Percentiles rank a stretch among this genome's conserved stretches.
phyloP scores from a whole-genome alignment of 2,888 invertebrate genomes.

The Lordiphosa fenestrarum region DNA sequence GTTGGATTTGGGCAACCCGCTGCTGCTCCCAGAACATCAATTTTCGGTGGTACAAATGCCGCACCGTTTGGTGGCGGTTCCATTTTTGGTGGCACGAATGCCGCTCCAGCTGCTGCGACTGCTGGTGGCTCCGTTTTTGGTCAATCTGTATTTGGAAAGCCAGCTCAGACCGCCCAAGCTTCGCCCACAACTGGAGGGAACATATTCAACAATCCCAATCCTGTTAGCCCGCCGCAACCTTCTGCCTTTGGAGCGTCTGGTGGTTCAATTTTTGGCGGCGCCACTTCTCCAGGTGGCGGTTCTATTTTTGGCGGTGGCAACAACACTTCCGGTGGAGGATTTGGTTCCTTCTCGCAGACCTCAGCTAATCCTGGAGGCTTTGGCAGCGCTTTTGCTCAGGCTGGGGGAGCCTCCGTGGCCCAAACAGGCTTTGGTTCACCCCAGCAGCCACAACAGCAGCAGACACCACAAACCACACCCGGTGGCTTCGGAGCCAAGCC shows the following conservation, averaged over 20 bases:
- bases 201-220: constrained; percentile 49
- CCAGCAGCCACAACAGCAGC: constrained; percentile 53
- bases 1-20: constrained; percentile 27
- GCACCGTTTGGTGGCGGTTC: constrained; percentile 43
- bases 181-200: constrained; percentile 41
- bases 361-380: constrained; percentile 42
- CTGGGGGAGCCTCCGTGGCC: constrained; percentile 67
- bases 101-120: constrained; percentile 10
- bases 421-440: constrained; percentile 77
- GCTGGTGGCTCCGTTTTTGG: constrained; percentile 37
- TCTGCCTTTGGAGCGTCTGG: constrained; percentile 37
- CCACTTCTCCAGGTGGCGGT: constrained; percentile 41
- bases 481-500: constrained; percentile 77
- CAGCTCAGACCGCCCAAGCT: constrained; percentile 8
- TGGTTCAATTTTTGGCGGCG: constrained; percentile 53
- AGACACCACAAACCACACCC: constrained; percentile 50
- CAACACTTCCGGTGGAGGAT: constrained; percentile 45
- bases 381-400: constrained; percentile 67
- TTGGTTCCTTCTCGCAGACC: constrained; percentile 65
- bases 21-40: constrained; percentile 27
- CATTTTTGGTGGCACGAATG: constrained; percentile 59
- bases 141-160: constrained; percentile 1
- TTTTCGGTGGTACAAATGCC: constrained; percentile 29
- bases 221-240: constrained; percentile 23
- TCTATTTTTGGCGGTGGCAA: constrained; percentile 64